These are phyloP conservation scores for Diachasmimorpha longicaudata DNA, from an alignment of 1,140 invertebrate species.

Conservation along the genomic window DNA sequence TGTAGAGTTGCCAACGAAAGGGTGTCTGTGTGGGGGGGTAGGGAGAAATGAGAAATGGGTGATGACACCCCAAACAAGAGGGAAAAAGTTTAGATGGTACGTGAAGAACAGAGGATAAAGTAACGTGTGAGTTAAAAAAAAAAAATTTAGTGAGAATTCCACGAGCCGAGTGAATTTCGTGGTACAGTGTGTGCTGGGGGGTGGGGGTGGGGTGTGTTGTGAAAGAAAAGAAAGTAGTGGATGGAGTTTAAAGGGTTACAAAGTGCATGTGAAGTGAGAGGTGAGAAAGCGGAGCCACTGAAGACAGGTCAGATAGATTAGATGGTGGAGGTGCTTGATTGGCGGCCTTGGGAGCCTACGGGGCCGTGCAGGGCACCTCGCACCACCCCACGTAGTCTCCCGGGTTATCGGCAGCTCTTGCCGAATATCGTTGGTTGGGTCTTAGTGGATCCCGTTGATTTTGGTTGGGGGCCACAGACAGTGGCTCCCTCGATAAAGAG, in stretches of 20 bases:
- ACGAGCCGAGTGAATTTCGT: neutral
- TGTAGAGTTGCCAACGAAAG: neutral
- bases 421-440: slow-evolving; percentile 22
- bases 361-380: slow-evolving; percentile 56
- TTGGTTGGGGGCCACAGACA: slow-evolving; percentile 45
- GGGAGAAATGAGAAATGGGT: neutral
- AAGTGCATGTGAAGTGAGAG: neutral
- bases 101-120: neutral
- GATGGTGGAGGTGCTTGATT: slow-evolving; percentile 57
- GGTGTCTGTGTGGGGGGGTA: too few relatives aligned
- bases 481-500: slow-evolving; percentile 42
- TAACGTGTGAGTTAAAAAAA: neutral
- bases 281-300: slow-evolving; percentile 27
- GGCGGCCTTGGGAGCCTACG: slow-evolving; percentile 58
- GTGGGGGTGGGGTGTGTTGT: neutral
- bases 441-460: slow-evolving; percentile 17
- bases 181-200: neutral
- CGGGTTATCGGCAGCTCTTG: slow-evolving; percentile 25
- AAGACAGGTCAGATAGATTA: slow-evolving; percentile 48
- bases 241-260: neutral
- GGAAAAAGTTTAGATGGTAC: slow-evolving; percentile 1
- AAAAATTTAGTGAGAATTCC: neutral
- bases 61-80: neutral
- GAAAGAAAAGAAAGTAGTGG: neutral
- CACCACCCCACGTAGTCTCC: slow-evolving; percentile 44